phyloP scores from a whole-genome alignment of 2,888 invertebrate species.

The Entomobrya multifasciata region DNA sequence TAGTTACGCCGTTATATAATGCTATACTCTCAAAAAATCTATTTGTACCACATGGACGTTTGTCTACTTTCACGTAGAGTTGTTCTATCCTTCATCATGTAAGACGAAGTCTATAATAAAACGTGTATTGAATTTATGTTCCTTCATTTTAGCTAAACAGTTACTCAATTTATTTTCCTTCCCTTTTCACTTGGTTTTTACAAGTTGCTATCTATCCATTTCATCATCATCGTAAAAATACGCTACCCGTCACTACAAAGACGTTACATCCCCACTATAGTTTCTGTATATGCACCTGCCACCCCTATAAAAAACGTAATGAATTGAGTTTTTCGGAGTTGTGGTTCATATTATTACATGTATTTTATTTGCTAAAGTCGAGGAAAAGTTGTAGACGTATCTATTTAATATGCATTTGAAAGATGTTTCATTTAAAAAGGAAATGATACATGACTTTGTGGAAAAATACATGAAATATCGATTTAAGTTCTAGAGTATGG shows the following conservation, averaged over 20 bases:
- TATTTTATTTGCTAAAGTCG: no score
- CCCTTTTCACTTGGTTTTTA: neutral
- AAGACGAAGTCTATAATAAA: neutral
- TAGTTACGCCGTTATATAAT: neutral
- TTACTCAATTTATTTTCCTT: constrained; percentile 12
- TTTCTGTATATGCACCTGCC: no score
- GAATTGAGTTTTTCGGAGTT: no score
- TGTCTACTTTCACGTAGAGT: no score
- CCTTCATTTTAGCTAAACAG: constrained; percentile 31
- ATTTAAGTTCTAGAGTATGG: neutral
- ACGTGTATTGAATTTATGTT: constrained; percentile 46
- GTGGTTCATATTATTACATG: constrained; percentile 15
- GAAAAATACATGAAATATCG: constrained; percentile 36
- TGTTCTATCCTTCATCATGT: no score
- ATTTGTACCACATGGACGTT: neutral
- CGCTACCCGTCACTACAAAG: no score
- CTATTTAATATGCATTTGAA: constrained; percentile 36
- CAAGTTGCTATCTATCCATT: neutral
- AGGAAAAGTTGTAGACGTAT: neutral
- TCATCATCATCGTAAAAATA: no score
- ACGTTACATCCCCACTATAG: no score
- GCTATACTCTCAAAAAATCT: neutral
- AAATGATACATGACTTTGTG: constrained; percentile 46
- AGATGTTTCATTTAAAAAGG: constrained; percentile 36
- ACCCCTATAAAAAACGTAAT: no score